These are phyloP conservation scores for Protula sp. DNA, from an alignment of 2,888 invertebrate species.

Conservation along the genomic window DNA sequence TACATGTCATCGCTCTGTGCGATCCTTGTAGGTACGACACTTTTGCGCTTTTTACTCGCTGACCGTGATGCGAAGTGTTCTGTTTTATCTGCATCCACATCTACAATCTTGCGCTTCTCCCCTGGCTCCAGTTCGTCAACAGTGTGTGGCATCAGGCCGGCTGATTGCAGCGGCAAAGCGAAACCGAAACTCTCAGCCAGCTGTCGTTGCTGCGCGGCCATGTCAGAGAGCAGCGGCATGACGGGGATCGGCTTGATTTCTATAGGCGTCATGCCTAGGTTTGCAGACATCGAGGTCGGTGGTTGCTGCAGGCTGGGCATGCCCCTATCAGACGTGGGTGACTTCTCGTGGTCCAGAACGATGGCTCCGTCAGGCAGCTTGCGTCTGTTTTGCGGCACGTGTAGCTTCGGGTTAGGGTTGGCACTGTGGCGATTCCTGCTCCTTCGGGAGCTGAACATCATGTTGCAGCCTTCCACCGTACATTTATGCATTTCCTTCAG, in stretches of 20 bases:
- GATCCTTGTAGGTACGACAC: constrained; percentile 41
- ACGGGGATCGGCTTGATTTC: neutral
- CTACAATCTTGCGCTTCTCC: neutral
- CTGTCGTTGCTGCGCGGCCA: neutral
- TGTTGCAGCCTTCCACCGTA: constrained; percentile 96
- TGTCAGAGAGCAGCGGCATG: neutral
- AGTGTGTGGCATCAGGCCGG: neutral
- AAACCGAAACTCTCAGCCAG: neutral
- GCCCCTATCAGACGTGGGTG: neutral
- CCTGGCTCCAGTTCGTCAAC: neutral
- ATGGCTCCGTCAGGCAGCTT: constrained; percentile 63
- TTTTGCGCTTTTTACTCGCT: constrained; percentile 33
- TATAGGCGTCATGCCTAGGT: neutral
- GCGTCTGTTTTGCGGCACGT: constrained; percentile 86
- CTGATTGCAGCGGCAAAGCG: neutral
- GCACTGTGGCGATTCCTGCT: constrained; percentile 95
- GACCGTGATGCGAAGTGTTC: neutral
- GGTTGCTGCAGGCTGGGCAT: constrained; percentile 3
- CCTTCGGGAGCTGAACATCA: constrained; percentile 97
- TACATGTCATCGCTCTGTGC: constrained; percentile 33
- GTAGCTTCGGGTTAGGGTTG: constrained; percentile 96
- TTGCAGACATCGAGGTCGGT: neutral
- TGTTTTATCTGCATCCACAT: neutral
- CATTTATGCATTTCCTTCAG: constrained; percentile 99
- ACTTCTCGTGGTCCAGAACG: constrained; percentile 13